These are phyloP conservation scores for Phalloptychus januarius DNA, from an alignment of 2,797 vertebrate species.

Conservation along the genomic window DNA sequence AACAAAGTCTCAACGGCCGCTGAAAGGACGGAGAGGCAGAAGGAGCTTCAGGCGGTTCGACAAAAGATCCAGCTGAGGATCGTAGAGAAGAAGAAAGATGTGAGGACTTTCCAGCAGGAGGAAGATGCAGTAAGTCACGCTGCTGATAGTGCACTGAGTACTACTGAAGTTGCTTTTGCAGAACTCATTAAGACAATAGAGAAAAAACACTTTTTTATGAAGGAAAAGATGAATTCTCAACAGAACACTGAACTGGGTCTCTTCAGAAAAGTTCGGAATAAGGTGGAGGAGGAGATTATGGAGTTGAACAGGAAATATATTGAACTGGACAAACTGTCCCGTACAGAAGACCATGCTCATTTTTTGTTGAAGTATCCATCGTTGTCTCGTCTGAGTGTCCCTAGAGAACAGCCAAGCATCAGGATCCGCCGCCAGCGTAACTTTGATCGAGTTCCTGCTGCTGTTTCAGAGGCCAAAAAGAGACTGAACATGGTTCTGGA, in stretches of 20 bases:
- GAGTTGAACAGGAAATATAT: conserved; percentile 33
- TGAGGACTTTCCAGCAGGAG: not conserved
- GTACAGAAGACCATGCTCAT: conserved; percentile 16
- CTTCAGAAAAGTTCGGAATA: not conserved
- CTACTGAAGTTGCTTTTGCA: conserved; percentile 4
- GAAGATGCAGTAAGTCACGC: not conserved
- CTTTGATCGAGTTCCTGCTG: conserved; percentile 18
- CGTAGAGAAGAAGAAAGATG: conserved; percentile 15
- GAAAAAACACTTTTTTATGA: conserved; percentile 14
- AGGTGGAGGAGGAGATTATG: conserved; percentile 26
- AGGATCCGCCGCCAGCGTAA: not conserved
- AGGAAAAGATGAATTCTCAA: conserved; percentile 5
- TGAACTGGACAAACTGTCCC: conserved; percentile 25
- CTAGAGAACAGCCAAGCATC: not conserved
- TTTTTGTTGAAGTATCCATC: conserved; percentile 20
- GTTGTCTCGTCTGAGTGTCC: not conserved
- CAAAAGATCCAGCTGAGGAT: conserved; percentile 25
- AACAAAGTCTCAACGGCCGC: conserved; percentile 25
- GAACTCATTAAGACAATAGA: not conserved
- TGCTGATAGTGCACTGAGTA: conserved; percentile 4
- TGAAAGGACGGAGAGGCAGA: conserved; percentile 28
- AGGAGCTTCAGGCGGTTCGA: not conserved
- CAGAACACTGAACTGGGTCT: conserved; percentile 14
- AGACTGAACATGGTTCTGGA: conserved; percentile 5
- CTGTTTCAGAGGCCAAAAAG: conserved; percentile 18